These are phyloP conservation scores for Minunthozetes semirufus DNA, from an alignment of 2,888 invertebrate species.

Conservation along the genomic window DNA sequence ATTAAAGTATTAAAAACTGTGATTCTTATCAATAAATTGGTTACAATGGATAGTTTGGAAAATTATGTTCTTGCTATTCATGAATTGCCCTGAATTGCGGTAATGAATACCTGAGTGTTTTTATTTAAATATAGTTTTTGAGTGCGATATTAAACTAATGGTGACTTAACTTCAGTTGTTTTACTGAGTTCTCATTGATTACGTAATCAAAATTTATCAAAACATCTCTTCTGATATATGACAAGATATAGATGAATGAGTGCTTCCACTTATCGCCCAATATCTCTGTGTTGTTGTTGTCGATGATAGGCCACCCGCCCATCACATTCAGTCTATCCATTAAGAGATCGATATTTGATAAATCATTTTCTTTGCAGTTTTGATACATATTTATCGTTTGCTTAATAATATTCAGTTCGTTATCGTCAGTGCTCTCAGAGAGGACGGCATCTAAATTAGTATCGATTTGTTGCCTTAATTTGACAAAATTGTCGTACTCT, in stretches of 20 bases:
- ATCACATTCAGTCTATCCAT: background rate
- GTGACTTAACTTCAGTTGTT: conserved; percentile 33
- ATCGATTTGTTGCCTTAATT: conserved; percentile 29
- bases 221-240: conserved; percentile 23
- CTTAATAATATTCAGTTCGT: background rate
- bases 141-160: background rate
- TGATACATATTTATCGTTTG: conserved; percentile 28
- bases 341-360: conserved; percentile 22
- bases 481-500: conserved; percentile 36
- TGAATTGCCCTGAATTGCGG: too few species aligned
- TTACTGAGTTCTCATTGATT: conserved; percentile 29
- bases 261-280: conserved; percentile 22
- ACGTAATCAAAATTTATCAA: conserved; percentile 28
- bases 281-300: background rate
- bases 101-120: too few species aligned
- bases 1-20: too few species aligned
- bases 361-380: conserved; percentile 20
- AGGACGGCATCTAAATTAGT: conserved; percentile 30
- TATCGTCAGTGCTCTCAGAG: background rate
- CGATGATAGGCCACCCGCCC: conserved; percentile 33
- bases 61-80: too few species aligned
- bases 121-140: background rate
- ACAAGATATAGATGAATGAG: background rate
- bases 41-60: too few species aligned
- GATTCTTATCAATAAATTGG: too few species aligned